Evolutionary conservation across 2,113 vertebrate species (phyloP), one percentile per base, ranked within the genome.

Genomic region (Todiramphus chloris): DNA sequence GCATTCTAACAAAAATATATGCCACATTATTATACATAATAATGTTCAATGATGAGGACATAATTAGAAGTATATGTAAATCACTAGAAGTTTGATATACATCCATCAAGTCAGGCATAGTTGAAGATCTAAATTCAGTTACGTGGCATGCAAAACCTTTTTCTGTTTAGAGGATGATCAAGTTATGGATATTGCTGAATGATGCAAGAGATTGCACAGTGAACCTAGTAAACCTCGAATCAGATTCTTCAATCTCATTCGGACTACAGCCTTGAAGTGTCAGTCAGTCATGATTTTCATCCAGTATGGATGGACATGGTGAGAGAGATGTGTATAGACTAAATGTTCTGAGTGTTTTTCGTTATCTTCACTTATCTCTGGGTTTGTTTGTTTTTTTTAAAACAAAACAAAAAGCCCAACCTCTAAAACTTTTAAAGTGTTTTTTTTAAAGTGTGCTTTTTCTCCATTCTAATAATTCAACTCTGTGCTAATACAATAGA

Each of bases 41-140:
- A 74, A 90, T 95, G 73, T 75, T 79, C 82, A 43, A 46, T 41
- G 84, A 92, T 67, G 76, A 92, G 87, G 35, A 86, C 67, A 91
- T 83, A 94, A 96, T 96, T 83, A 95, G 76, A 62, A 87, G 69
- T 9, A 64, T 37, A 69, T 66, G 55, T 89, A 94, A 96, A 96
- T 90, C 63, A 43, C 68, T 76, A 72, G 58, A 64, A 67, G 76
- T 73, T 90, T 21, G 33, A 70, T 83, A 58, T 39, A 64, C 66
- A 68, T 9, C 28, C 27, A 80, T 89, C 69, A 83, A 43, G 68
- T 91, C 20, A 14, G 25, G 72, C 51, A 0, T 7, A 41, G 66
- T 64, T 64, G 39, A 87, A 77, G 50, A 79, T 64, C 89, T 91
- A 59, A 77, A 43, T 93, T 41, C 33, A 39, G 87, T 83, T 90